Evolutionary conservation across 2,888 invertebrate species (phyloP), one percentile per base, ranked within the genome.

Genomic region (Anthophora plumipes): DNA sequence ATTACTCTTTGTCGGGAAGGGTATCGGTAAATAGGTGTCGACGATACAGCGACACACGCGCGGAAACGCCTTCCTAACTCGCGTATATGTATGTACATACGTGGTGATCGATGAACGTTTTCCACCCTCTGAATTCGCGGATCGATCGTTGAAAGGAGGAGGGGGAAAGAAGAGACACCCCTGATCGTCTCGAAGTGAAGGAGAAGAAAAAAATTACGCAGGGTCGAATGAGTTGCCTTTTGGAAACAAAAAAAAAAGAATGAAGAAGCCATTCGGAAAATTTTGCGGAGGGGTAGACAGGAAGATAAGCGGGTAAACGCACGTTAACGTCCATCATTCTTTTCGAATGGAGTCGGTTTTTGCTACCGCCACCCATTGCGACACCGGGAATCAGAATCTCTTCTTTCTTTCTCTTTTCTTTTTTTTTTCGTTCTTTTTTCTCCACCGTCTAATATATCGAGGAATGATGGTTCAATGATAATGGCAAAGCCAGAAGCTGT

Each of bases 51-150:
- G 82, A 78, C 73, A 78, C 73, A 82, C 50, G 54, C 68, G 59
- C 64, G 61, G 76, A 57, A 72, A 80, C 71, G 75, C 68, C 72
- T 79, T 76, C 66, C 67, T 61, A 80, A 82, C 46, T 73, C 54
- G 68, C 57, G 8, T 60, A 60, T 22, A 4, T n/a, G n/a, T n/a
- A n/a, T n/a, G n/a, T n/a, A n/a, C n/a, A n/a, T 31, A 31, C 31
- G 31, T 25, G 41, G 76, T 85, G 85, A 85, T 85, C 79, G 82
- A 85, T 82, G 78, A 74, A 69, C 67, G 48, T 60, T 64, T 48
- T 25, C 41, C 41, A 55, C 17, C 60, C 43, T n/a, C 12, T 39
- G 7, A 52, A 11, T 11, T 22, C 17, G 20, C 41, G 39, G 20
- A 25, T 37, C 55, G 55, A 63, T 64, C 25, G 31, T 22, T 6